Base-by-base conservation (phyloP, 2,113 vertebrate species). In the Pomatorhinus ruficollis region DNA sequence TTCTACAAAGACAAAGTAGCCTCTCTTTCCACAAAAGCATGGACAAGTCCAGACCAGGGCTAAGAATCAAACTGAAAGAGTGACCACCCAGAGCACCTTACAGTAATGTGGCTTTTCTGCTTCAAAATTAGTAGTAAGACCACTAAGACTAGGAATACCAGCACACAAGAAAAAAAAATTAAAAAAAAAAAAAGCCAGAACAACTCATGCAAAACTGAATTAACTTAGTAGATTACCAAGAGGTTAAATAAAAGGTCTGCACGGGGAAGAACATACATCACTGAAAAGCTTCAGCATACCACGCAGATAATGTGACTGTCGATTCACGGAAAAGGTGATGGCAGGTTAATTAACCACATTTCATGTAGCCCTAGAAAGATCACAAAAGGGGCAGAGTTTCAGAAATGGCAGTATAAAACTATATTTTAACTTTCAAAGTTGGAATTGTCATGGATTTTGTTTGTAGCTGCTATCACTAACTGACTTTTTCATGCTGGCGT, bases 301-400 rank as follows among this genome's bases (percentile, higher is more conserved):
- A 60, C 74, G 47, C 28, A 72, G 83, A 35, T 23, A 63, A 81
- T 23, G 42, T 79, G 74, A 74, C 70, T 70, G 42, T 72, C 45
- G 87, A 83, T 65, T 93, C 70, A 87, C 2, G 2, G 78, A 88
- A 87, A 64, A 95, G 93, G 94, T 94, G 94, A 95, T 90, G 89
- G 94, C 87, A 96, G 93, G 96, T 94, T 97, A 96, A 97, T 94
- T 91, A 96, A 86, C 84, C 50, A 83, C 63, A 52, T 80, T 90
- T 94, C 90, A 70, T n/a, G 42, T 65, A 83, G 45, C 65, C 76
- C 66, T 57, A 76, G 91, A 89, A 89, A 80, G 77, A 91, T 95
- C 84, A 93, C 74, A 54, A 77, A 91, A 89, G 61, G 57, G 88
- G 49, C 54, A 96, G 40, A 83, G 66, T 72, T 24, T 83, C 70